Evolutionary conservation across 2,113 vertebrate genomes (phyloP).

Genomic region (Eolophus roseicapilla): DNA sequence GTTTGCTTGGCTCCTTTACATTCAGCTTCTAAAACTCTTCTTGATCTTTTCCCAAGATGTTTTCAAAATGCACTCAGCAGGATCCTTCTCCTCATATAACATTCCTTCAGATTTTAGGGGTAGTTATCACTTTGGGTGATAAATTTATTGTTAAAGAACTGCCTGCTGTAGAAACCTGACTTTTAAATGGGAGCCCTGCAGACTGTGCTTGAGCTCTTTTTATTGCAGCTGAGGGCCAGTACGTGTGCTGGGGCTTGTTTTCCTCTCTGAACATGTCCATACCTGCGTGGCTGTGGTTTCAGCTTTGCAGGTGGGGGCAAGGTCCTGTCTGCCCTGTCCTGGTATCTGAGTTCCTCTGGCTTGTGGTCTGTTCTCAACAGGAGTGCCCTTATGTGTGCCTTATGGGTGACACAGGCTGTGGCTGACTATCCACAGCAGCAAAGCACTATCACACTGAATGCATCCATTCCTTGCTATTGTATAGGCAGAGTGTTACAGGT

Average conservation of each 20-base stretch:
- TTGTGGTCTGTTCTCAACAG: neutral
- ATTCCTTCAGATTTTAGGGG: neutral
- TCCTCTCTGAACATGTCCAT: neutral
- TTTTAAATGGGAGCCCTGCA: neutral
- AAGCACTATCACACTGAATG: fast-evolving
- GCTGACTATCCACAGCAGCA: neutral
- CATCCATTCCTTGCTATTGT: neutral
- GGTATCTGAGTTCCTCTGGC: neutral
- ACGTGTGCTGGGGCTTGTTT: neutral
- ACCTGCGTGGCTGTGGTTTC: neutral
- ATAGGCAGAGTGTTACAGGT: neutral
- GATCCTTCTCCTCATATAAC: neutral
- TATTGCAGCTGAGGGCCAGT: neutral
- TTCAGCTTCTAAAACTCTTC: neutral
- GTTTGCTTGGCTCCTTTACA: neutral
- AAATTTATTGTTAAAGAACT: neutral
- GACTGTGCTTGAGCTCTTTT: neutral
- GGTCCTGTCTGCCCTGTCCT: neutral
- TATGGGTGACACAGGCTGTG: neutral
- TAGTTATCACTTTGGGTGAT: neutral
- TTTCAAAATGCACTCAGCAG: neutral
- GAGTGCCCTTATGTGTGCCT: neutral
- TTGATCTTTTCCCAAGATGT: neutral
- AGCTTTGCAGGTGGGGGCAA: neutral
- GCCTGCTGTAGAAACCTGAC: neutral